A percentile compares a stretch with the other conserved stretches of the same genome.
Conservation (phyloP, 2,113 vertebrate genomes). For the Dipodomys stephensi region DNA sequence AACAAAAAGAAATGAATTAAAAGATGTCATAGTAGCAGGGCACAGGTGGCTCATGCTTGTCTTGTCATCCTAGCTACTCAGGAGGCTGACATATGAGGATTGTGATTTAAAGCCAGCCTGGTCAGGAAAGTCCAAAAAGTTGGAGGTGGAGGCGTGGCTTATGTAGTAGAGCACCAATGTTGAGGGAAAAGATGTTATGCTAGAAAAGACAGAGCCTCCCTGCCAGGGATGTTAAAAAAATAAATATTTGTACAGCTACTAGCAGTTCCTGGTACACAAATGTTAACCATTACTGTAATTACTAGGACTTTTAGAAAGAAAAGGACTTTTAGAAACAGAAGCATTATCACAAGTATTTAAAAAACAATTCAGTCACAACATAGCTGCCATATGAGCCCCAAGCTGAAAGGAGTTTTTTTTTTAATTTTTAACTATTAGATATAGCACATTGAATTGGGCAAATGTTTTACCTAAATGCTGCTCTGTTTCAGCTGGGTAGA, state of each 20-base stretch:
- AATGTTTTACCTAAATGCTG: slow-evolving; percentile 58
- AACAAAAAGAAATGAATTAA: background rate
- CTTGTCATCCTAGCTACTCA: too few relatives aligned
- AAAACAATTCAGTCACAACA: slow-evolving; percentile 25
- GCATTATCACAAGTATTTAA: background rate
- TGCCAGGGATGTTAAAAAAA: background rate
- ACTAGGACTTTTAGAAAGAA: slow-evolving; percentile 4
- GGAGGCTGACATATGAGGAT: too few relatives aligned
- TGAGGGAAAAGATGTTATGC: background rate
- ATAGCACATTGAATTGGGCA: background rate
- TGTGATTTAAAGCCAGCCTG: too few relatives aligned
- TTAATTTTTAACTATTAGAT: background rate
- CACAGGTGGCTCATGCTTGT: too few relatives aligned
- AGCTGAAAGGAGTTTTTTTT: background rate
- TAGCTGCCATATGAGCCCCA: background rate
- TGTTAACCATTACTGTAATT: background rate
- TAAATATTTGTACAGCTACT: background rate
- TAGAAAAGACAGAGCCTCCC: background rate
- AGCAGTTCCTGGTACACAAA: background rate
- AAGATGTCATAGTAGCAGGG: too few relatives aligned
- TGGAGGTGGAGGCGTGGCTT: too few relatives aligned
- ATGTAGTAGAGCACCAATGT: too few relatives aligned
- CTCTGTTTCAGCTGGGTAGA: slow-evolving; percentile 40
- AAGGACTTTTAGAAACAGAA: slow-evolving; percentile 20
- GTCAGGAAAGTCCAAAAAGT: too few relatives aligned